phyloP scores from a whole-genome alignment of 1,140 invertebrate genomes.

The Apis florea region DNA sequence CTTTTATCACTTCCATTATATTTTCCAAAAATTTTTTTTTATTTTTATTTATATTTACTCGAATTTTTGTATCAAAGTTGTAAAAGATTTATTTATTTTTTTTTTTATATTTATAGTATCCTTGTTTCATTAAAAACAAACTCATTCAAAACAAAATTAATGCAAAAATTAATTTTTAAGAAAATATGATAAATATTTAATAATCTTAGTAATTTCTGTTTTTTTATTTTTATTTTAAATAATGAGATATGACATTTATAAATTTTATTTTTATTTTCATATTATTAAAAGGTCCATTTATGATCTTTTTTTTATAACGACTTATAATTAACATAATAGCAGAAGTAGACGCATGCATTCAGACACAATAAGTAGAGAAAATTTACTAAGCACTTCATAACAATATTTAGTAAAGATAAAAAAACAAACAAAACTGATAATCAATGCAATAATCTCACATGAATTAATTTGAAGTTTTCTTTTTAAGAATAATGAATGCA shows the following conservation, averaged over 20 bases:
- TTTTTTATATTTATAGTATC: too few relatives aligned
- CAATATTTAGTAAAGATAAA: constrained; percentile 9
- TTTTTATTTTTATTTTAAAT: too few relatives aligned
- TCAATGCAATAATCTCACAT: not conserved
- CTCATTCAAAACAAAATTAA: too few relatives aligned
- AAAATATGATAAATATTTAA: not conserved
- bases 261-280: not conserved
- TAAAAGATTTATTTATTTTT: too few relatives aligned
- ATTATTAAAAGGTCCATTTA: not conserved
- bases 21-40: not conserved
- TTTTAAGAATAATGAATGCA: not conserved
- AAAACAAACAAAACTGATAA: not conserved
- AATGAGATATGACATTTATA: not conserved
- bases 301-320: not conserved
- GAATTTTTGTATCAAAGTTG: not conserved
- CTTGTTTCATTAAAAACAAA: not conserved
- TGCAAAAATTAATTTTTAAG: not conserved
- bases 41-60: too few relatives aligned
- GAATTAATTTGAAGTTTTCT: not conserved
- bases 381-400: not conserved
- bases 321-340: not conserved
- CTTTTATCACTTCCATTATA: too few relatives aligned
- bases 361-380: constrained; percentile 10
- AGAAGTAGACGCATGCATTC: not conserved
- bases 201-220: not conserved